These are phyloP conservation scores for Corythornis cristatus DNA, from an alignment of 2,113 vertebrate species.

Conservation along the genomic window DNA sequence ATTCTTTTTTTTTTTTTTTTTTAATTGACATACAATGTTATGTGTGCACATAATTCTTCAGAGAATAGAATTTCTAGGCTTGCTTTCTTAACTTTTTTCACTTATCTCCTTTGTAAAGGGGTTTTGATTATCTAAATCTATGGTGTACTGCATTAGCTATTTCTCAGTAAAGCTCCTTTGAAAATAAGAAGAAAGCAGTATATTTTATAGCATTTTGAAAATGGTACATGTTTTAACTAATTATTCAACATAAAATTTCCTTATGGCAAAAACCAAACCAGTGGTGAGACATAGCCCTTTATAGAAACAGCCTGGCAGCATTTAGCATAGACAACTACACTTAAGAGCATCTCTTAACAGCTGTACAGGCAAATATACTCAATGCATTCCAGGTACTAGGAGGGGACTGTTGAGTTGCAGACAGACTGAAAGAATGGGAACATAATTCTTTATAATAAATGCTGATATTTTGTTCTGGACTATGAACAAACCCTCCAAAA, in stretches of 20 bases:
- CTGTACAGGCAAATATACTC: not conserved
- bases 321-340: not conserved
- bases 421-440: not conserved
- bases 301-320: not conserved
- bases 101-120: not conserved
- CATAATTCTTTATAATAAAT: not conserved
- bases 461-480: not conserved
- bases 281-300: not conserved
- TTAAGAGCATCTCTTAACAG: not conserved
- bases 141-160: accelerated
- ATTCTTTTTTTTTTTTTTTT: not conserved
- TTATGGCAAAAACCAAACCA: not conserved
- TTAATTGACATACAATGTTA: not conserved
- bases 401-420: not conserved
- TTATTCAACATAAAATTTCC: not conserved
- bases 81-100: not conserved
- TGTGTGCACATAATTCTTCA: not conserved
- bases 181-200: not conserved
- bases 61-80: not conserved
- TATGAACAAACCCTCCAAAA: not conserved
- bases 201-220: not conserved
- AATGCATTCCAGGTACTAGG: not conserved
- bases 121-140: not conserved
- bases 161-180: not conserved
- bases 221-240: not conserved